Evolutionary conservation across 2,113 vertebrate species (phyloP), one percentile per base, ranked within the genome.

Genomic region (Pampusana beccarii): DNA sequence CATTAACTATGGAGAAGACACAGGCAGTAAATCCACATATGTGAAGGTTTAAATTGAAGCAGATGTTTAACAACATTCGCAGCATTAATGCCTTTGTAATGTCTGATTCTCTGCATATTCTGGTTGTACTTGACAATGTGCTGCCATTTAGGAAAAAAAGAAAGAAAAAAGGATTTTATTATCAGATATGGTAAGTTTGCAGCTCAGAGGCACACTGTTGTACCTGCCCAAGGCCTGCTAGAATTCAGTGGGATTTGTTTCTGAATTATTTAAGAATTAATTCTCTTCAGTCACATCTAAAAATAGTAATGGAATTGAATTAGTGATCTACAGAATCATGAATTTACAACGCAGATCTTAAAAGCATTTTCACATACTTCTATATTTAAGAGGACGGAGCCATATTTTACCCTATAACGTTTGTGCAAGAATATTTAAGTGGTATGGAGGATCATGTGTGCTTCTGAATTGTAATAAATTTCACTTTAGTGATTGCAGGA

Each of bases 181-280:
- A 51, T n/a, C 21, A 40, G 34, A 29, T 24, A 8, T 9, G 40
- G 29, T 20, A 60, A n/a, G 2, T 58, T 28, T 82, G 60, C 28
- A 85, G 26, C 8, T 60, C 44, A 16, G 26, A 60, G 34, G 34
- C 36, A 31, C 11, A 8, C 19, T 69, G 42, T 26, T 53, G 46
- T 61, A 23, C 51, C 1, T 0, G 1, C 61, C 48, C 25, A 31
- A 73, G 46, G 20, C 56, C 50, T 40, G 5, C 18, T 50, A 48
- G 69, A 56, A 74, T 62, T 79, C 48, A n/a, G 29, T 31, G 18
- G 54, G 36, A 25, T 83, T 64, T 84, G 29, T 44, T 78, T 86
- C 36, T 48, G 25, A 82, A 57, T 67, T 78, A 64, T 58, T 57
- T 70, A 54, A 86, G 60, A 38, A n/a, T 6, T 42, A 20, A 71